These are phyloP conservation scores for Megalopta genalis DNA, from an alignment of 1,140 invertebrate species.

Conservation along the genomic window DNA sequence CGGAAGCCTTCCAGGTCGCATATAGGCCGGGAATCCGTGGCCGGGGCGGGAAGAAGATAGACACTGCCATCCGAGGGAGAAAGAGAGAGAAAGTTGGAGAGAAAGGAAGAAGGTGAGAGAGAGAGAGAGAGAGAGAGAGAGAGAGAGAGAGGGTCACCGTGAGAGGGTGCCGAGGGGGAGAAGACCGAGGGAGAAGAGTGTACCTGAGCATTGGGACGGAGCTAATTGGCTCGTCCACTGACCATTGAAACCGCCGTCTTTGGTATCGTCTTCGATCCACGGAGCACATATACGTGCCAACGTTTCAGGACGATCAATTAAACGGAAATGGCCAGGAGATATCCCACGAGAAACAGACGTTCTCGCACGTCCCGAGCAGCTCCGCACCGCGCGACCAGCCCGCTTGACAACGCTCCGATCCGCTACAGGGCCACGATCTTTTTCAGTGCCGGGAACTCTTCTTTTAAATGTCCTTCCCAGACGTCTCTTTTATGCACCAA, in stretches of 20 bases:
- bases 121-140: not conserved
- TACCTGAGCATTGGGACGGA: constrained; percentile 72
- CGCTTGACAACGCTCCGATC: not conserved
- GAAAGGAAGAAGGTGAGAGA: not conserved
- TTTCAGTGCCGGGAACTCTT: no score
- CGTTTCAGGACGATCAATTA: constrained; percentile 73
- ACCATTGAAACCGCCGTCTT: constrained; percentile 67
- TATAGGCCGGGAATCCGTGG: constrained; percentile 61
- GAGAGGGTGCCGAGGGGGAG: constrained; percentile 11
- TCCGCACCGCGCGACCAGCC: constrained; percentile 11
- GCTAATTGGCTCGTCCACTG: constrained; percentile 73
- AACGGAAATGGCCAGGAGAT: constrained; percentile 73
- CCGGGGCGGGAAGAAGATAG: constrained; percentile 25
- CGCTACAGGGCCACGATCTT: no score
- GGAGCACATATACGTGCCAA: constrained; percentile 61
- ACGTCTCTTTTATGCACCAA: no score
- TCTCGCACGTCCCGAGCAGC: constrained; percentile 60
- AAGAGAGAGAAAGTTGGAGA: not conserved
- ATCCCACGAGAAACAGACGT: constrained; percentile 69
- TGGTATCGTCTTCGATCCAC: constrained; percentile 64
- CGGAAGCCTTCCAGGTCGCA: constrained; percentile 72
- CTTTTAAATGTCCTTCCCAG: not conserved
- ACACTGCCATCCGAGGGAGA: not conserved
- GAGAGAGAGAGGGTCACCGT: not conserved
- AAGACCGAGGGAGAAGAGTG: constrained; percentile 45